A percentile compares a stretch with the other conserved stretches of the same genome.
phyloP scores from a whole-genome alignment of 2,888 invertebrate genomes.

The Aporophyla lueneburgensis region DNA sequence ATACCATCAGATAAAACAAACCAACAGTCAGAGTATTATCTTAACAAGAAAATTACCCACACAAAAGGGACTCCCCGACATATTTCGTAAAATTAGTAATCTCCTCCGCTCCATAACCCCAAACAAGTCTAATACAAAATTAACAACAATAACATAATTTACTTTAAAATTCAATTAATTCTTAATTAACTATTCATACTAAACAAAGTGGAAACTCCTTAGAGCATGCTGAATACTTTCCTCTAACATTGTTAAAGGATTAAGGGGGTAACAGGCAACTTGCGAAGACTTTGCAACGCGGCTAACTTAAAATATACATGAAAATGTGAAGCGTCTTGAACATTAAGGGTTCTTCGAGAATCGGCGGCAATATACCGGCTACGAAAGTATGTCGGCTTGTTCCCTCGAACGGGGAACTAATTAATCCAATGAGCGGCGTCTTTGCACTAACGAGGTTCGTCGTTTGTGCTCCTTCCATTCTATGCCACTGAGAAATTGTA shows the following conservation, averaged over 20 bases:
- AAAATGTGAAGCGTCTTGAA: conserved; percentile 79
- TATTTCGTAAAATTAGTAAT: conserved; percentile 46
- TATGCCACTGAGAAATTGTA: conserved; percentile 81
- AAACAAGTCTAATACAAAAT: conserved; percentile 62
- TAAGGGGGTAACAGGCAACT: conserved; percentile 77
- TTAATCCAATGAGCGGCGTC: conserved; percentile 89
- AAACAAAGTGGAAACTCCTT: conserved; percentile 76
- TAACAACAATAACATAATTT: conserved; percentile 70
- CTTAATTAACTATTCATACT: conserved; percentile 83
- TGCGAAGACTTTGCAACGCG: conserved; percentile 73
- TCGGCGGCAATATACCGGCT: conserved; percentile 70
- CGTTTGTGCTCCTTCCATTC: conserved; percentile 82
- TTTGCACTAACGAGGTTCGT: conserved; percentile 87
- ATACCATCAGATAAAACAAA: conserved; percentile 16
- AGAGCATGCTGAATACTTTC: conserved; percentile 80
- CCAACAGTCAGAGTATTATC: background rate
- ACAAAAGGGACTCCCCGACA: conserved; percentile 28
- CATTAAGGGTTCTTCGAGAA: conserved; percentile 78
- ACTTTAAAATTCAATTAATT: conserved; percentile 77
- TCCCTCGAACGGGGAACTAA: conserved; percentile 84
- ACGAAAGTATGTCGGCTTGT: conserved; percentile 82
- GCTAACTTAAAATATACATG: conserved; percentile 83
- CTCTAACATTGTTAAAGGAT: conserved; percentile 83
- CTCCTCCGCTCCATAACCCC: conserved; percentile 34
- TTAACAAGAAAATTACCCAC: conserved; percentile 34